Base-by-base conservation (phyloP, 2,797 vertebrate species). In the Amphiprion clarkii region DNA sequence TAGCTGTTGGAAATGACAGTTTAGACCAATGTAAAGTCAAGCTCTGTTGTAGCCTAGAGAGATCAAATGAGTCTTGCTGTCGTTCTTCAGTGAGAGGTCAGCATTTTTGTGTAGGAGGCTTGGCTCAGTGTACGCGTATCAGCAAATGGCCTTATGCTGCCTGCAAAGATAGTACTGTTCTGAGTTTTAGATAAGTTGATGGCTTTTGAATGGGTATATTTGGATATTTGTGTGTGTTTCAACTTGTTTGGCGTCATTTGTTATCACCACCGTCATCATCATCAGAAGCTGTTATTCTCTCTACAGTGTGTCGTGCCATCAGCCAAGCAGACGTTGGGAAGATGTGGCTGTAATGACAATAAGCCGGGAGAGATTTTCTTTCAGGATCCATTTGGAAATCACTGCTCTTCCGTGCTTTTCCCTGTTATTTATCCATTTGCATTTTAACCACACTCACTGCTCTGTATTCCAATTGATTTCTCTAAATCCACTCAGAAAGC, bases 371-470 rank as follows among this genome's bases (percentile, higher is more conserved):
- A 78, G 36, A 74, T 76, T 76, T 75, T 72, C 72, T 83, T 79
- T 81, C 66, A 57, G 60, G 66, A 82, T 84, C 76, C 80, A 80
- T 88, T 86, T 82, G 44, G 64, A 89, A 75, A 78, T 77, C 75
- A 81, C 67, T 64, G 72, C 78, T 76, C 40, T 12, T 29, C 56
- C 69, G 29, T 48, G 56, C 52, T 76, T 67, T 76, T 33, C 61
- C 69, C 56, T 44, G n/a, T 84, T 78, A 74, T 81, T 73, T 80
- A 74, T 19, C 56, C 65, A 71, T 86, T 87, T 83, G 66, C 84
- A 84, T 83, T 88, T 84, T 71, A 79, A 79, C 55, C 52, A 71
- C 60, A 33, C 36, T 53, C 40, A 53, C 29, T 33, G 19, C 83
- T 74, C 56, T 63, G 62, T 59, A 78, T 72, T 79, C 54, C 33